Conservation (phyloP, 2,888 invertebrate species). For the Pollenia griseotomentosa region DNA sequence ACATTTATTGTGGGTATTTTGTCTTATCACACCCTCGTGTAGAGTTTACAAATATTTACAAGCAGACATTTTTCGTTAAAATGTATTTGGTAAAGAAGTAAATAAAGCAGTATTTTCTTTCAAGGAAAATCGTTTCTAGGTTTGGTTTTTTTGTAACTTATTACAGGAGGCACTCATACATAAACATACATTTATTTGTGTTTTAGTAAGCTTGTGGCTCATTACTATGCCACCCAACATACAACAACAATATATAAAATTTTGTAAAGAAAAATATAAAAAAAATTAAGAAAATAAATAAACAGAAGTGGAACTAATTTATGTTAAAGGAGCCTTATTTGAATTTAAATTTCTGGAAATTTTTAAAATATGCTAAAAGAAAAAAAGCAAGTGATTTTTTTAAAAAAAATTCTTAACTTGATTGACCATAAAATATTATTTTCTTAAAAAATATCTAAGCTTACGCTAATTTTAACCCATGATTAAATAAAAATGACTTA, state of each 20-base stretch:
- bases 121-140: constrained; percentile 15
- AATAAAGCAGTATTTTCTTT: constrained; percentile 19
- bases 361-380: no score
- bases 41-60: constrained; percentile 32
- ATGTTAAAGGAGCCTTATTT: not conserved
- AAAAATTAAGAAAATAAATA: not conserved
- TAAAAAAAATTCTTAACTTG: no score
- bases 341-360: not conserved
- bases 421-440: no score
- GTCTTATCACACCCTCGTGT: constrained; percentile 81
- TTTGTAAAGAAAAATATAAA: constrained; percentile 1
- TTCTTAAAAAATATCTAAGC: no score
- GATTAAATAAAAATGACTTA: no score
- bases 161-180: constrained; percentile 11
- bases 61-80: constrained; percentile 39
- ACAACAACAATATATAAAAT: constrained; percentile 48
- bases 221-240: constrained; percentile 62
- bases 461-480: no score
- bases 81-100: constrained; percentile 32
- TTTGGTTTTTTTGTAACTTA: constrained; percentile 27
- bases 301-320: constrained; percentile 3
- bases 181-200: constrained; percentile 10
- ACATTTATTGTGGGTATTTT: constrained; percentile 82
- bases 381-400: no score
- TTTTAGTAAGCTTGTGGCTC: constrained; percentile 48